Base-by-base conservation (phyloP, 2,797 vertebrate genomes). In the Nyctibius grandis region DNA sequence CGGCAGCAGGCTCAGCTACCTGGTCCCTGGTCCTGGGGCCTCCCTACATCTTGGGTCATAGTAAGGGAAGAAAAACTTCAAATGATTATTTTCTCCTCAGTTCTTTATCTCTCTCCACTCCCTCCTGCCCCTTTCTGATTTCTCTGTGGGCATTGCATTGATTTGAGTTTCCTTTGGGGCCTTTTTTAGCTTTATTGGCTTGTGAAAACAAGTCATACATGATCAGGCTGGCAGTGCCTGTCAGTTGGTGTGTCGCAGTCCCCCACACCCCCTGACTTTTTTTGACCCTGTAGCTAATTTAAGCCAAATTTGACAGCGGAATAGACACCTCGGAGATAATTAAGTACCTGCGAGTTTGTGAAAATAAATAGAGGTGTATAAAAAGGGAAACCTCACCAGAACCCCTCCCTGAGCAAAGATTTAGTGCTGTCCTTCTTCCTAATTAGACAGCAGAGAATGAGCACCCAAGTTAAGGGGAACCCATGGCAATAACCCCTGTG, bases 401-500 rank as follows among this genome's bases (percentile, higher is more conserved):
- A 42, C 3, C 45, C 36, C 15, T 54, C 56, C 50, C 25, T 68
- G 28, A 26, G 15, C 7, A 47, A 50, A 36, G 23, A 9, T 38
- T 47, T 15, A 9, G 29, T 38, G 34, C 2, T 73, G 33, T 47
- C 56, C 12, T 44, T 33, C 42, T 48, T 45, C 50, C 17, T 33
- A 20, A 54, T 50, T 20, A 61, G 23, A 6, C 33, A 45, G 18
- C 5, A 17, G 31, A 74, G 44, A 48, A 28, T 36, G 15, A 21
- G 5, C 31, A 1, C 15, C 5, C 1, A 0, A 53, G 33, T 15
- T 4, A 26, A 5, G 21, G 22, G 28, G 9, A 19, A 15, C 2
- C 60, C 5, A 1, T 26, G 36, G 50, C 29, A 11, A 1, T 8
- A 26, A 29, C 11, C 0, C 0, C 23, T n/a, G 47, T 4, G n/a